A percentile compares a stretch with the other conserved stretches of the same genome.
These are phyloP conservation scores for Lasioglossum figueresi DNA, from an alignment of 2,888 invertebrate species.

Conservation along the genomic window DNA sequence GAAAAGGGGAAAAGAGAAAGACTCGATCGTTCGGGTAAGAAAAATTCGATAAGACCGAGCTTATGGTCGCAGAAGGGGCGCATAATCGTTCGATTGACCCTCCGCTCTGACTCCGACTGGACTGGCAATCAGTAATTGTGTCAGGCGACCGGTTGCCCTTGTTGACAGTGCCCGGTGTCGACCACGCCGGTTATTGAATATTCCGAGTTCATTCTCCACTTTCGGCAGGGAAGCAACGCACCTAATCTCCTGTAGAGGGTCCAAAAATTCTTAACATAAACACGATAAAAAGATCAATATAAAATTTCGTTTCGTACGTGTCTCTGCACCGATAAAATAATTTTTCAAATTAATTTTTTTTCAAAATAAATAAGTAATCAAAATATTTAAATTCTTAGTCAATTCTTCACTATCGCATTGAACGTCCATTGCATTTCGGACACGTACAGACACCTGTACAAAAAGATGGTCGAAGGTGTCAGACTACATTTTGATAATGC, in stretches of 20 bases:
- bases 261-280: not conserved
- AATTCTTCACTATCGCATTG: too few species aligned
- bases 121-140: slow-evolving; percentile 57
- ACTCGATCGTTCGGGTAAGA: slow-evolving; percentile 27
- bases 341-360: too few species aligned
- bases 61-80: slow-evolving; percentile 29
- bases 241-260: not conserved
- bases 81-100: slow-evolving; percentile 61
- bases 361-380: too few species aligned
- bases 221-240: not conserved
- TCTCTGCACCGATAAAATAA: not conserved
- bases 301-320: too few species aligned
- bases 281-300: not conserved
- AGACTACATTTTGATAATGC: too few species aligned
- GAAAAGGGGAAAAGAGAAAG: not conserved
- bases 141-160: slow-evolving; percentile 57
- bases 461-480: too few species aligned
- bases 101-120: slow-evolving; percentile 39
- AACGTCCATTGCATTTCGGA: too few species aligned
- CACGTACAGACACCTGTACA: too few species aligned
- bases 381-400: too few species aligned
- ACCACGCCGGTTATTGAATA: slow-evolving; percentile 13
- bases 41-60: slow-evolving; percentile 52
- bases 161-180: slow-evolving; percentile 50
- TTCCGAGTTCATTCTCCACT: slow-evolving; percentile 20